Conservation (phyloP, 2,888 invertebrate genomes). For the Lasioglossum morio region DNA sequence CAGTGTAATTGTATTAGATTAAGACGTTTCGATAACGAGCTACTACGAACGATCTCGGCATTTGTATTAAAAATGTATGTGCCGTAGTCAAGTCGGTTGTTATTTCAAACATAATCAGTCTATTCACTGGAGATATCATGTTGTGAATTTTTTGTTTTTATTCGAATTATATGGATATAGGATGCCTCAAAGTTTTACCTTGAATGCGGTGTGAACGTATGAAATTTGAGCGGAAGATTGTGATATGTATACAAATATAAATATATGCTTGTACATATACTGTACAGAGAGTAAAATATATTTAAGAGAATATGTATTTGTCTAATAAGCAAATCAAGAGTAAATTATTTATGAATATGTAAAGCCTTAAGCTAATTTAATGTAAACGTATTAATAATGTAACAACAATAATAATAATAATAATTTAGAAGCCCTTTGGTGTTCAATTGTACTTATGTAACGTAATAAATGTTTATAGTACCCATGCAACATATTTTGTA, state of each 20-base stretch:
- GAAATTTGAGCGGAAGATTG: constrained; percentile 55
- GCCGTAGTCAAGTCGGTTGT: constrained; percentile 20
- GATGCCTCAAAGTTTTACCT: constrained; percentile 45
- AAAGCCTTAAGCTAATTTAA: constrained; percentile 58
- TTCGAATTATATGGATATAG: constrained; percentile 39
- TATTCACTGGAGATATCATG: constrained; percentile 27
- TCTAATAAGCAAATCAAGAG: constrained; percentile 72
- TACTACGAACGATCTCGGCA: constrained; percentile 19
- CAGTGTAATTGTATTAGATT: constrained; percentile 27
- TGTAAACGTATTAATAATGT: constrained; percentile 68
- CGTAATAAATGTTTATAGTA: constrained; percentile 84
- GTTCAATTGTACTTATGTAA: constrained; percentile 84
- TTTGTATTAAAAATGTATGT: constrained; percentile 29
- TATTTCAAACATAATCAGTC: constrained; percentile 28
- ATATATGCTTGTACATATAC: constrained; percentile 74
- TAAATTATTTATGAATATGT: constrained; percentile 77
- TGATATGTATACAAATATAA: constrained; percentile 58
- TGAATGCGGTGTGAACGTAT: constrained; percentile 29
- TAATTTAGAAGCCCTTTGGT: constrained; percentile 83
- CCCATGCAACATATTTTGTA: constrained; percentile 59
- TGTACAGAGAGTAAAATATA: constrained; percentile 81
- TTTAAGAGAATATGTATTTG: constrained; percentile 79
- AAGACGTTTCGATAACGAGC: constrained; percentile 19
- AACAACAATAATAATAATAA: constrained; percentile 73
- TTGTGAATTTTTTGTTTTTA: constrained; percentile 27